Base-by-base conservation (phyloP, 1,140 invertebrate genomes). In the Chrysopa pallens region DNA sequence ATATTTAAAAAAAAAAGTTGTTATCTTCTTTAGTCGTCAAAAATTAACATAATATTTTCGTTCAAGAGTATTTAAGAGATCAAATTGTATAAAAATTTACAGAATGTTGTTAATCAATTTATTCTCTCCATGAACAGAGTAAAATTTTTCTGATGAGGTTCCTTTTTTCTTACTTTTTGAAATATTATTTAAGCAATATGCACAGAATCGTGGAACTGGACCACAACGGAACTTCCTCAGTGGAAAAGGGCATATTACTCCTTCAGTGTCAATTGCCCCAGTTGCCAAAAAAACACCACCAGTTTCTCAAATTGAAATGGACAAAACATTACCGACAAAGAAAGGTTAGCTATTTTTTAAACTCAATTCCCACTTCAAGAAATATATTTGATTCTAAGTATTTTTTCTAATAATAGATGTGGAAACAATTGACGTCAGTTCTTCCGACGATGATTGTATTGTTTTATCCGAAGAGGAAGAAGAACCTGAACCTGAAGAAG, bases 391-490 rank as follows among this genome's bases (percentile, higher is more conserved):
- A 11, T 33, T 12, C 8, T 33, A 33, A 33, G 4, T 6, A 33
- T 4, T 33, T 33, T 33, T 11, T 33, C 8, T 6, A 8, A 8
- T 23, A 17, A n/a, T 64, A 53, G 68, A 71, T 39, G 63, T 72
- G 0, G 66, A 72, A 4, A 72, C 69, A 41, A 81, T 84, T 52
- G 80, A 80, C 42, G 75, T 74, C 47, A 72, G 70, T 38, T 72
- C 71, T 4, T 74, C 78, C 55, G 80, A 84, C 48, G 83, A 87
- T 57, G 80, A 84, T 52, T 86, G 84, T 52, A 86, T 88, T 48
- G 74, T 88, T 46, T 60, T 84, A 29, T 81, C 78, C 12, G 78
- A 81, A 57, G 73, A 73, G 54, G 76, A 64, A 66, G 67, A 52
- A 59, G 73, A 61, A 11, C 60, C 65, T 36, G 63, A 72, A 45